A percentile compares a stretch with the other conserved stretches of the same genome.
Conservation (phyloP, 2,888 invertebrate genomes). For the Petrophora chlorosata region DNA sequence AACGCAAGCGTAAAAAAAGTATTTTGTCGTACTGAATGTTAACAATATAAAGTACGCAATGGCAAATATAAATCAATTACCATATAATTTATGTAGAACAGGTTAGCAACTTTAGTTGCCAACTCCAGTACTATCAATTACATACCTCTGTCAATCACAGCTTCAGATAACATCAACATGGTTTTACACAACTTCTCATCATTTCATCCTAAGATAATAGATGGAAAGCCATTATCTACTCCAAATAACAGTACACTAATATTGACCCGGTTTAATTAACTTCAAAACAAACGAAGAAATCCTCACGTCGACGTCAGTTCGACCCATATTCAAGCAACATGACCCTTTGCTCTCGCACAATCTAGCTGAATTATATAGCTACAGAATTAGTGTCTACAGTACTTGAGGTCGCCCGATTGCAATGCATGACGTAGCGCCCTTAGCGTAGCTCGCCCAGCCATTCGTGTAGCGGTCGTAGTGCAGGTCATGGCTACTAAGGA, state of each 20-base stretch:
- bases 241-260: slow-evolving; percentile 11
- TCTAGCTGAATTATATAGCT: slow-evolving; percentile 18
- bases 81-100: too few relatives aligned
- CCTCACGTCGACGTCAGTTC: slow-evolving; percentile 17
- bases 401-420: slow-evolving; percentile 1
- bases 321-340: slow-evolving; percentile 22
- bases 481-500: too few relatives aligned
- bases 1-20: too few relatives aligned
- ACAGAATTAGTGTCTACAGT: slow-evolving; percentile 1
- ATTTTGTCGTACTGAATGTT: too few relatives aligned
- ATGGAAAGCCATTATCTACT: not conserved
- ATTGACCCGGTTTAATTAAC: slow-evolving; percentile 22
- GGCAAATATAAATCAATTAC: too few relatives aligned
- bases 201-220: slow-evolving; percentile 12
- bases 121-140: too few relatives aligned
- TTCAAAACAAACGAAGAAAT: slow-evolving; percentile 24
- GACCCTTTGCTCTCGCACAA: slow-evolving; percentile 26
- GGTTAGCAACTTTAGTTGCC: too few relatives aligned
- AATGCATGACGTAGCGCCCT: too few relatives aligned
- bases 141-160: too few relatives aligned
- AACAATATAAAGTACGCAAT: too few relatives aligned
- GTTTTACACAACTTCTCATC: not conserved
- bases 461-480: too few relatives aligned
- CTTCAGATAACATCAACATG: not conserved
- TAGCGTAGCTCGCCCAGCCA: too few relatives aligned